Base-by-base conservation (phyloP, 30 jellyfish, hydroid and myxozoan species). In the Calvadosia cruxmelitensis region DNA sequence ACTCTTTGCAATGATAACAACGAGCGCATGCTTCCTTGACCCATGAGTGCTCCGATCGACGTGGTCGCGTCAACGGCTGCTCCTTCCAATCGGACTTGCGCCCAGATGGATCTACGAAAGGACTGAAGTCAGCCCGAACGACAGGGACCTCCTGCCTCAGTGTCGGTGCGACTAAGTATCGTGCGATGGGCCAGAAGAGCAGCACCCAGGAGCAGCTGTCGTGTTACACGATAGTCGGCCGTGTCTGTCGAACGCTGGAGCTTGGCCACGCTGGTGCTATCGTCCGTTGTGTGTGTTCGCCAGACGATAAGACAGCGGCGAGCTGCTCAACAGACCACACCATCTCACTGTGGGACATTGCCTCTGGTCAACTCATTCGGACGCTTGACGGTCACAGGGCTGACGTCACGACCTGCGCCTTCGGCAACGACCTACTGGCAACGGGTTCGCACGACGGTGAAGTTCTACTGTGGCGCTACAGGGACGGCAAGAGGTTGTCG, bases 391-490 rank as follows among this genome's bases (percentile, higher is more conserved):
- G 92, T 23, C 95, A 84, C 87, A 73, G 74, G 7, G 86, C 95
- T 29, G 95, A 84, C 66, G 92, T 84, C 20, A 76, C 92, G 30
- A 30, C 87, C 10, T 84, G 95, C 31, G 64, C 92, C 57, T 84
- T 84, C 64, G 82, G 95, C 1, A 82, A 72, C 29, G 92, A 77
- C 13, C 26, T 84, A 52, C 52, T 84, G 63, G 95, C 92, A 15
- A 84, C 95, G 1, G 92, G 95, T 0, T 79, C 95, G 0, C 70
- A 86, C 15, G 95, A 84, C 68, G 95, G 95, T 3, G 75, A 53
- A 30, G 84, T 84, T 2, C 64, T 76, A 3, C 49, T 84, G 63
- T 84, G 95, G 95, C 70, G 70, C 53, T 77, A 76, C 36, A 73
- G 66, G 27, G 73, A 84, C 29, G 85, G 85, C 53, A 84, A 84